Percentiles rank a stretch among this genome's conserved stretches.
Evolutionary conservation across 2,113 vertebrate species (phyloP).

Genomic region (Muntiacus muntjak): DNA sequence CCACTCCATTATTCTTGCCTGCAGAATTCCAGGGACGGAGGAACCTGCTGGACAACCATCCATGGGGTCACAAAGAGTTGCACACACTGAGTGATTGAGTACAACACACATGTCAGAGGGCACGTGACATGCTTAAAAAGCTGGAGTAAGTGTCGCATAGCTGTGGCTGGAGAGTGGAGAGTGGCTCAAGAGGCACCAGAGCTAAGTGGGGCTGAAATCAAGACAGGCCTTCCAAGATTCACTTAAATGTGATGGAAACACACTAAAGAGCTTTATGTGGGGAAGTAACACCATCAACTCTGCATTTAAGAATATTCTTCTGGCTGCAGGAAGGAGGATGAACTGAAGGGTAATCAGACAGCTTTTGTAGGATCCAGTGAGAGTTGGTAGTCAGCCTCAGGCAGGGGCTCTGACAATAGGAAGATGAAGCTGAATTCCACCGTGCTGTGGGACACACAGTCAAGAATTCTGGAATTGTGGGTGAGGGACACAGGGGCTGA

Average conservation of each 20-base stretch:
- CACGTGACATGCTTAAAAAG: not conserved
- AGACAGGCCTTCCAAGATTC: not conserved
- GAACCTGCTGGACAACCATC: not conserved
- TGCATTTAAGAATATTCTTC: not conserved
- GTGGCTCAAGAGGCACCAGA: not conserved
- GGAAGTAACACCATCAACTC: not conserved
- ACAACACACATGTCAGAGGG: not conserved
- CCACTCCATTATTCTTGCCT: not conserved
- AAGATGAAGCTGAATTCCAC: not conserved
- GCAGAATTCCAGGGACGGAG: not conserved
- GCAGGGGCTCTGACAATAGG: not conserved
- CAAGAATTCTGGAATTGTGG: not conserved
- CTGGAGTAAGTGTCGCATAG: not conserved
- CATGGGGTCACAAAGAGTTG: not conserved
- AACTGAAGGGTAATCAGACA: not conserved
- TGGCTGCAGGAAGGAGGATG: not conserved
- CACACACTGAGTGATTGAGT: not conserved
- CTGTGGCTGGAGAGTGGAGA: not conserved
- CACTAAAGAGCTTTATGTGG: not conserved
- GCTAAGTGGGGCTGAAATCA: not conserved
- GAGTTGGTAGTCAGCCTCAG: not conserved
- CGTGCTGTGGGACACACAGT: not conserved
- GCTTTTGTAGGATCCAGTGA: not conserved
- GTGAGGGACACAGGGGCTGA: not conserved
- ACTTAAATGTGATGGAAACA: not conserved